Conservation (phyloP, 2,797 vertebrate species). For the Spheniscus humboldti region DNA sequence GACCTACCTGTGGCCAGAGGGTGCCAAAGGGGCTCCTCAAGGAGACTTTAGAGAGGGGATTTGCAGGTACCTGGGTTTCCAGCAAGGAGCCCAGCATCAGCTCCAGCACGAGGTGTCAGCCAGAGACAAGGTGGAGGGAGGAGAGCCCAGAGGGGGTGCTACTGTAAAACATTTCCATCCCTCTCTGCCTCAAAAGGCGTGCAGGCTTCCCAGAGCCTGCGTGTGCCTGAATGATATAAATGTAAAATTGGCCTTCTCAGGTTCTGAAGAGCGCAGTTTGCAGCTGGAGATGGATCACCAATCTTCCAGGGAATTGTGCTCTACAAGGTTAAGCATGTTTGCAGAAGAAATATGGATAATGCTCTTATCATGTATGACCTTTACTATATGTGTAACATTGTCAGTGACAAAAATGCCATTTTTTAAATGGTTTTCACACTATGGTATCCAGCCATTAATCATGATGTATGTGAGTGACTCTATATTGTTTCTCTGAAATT, state of each 20-base stretch:
- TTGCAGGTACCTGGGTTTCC: neutral
- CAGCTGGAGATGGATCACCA: constrained; percentile 51
- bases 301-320: constrained; percentile 49
- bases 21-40: neutral
- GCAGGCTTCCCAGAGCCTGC: neutral
- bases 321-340: constrained; percentile 71
- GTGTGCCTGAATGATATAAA: neutral
- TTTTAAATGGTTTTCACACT: constrained; percentile 70
- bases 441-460: constrained; percentile 67
- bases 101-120: neutral
- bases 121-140: neutral
- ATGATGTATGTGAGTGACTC: constrained; percentile 44
- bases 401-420: constrained; percentile 68
- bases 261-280: constrained; percentile 21
- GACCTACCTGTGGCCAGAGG: neutral
- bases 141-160: neutral
- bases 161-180: neutral
- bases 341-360: constrained; percentile 63
- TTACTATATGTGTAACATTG: constrained; percentile 57
- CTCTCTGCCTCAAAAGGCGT: neutral
- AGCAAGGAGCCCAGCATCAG: neutral
- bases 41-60: neutral
- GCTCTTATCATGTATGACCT: constrained; percentile 67
- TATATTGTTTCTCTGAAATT: constrained; percentile 54
- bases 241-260: constrained; percentile 40